Base-by-base conservation (phyloP, 2,113 vertebrate genomes). In the Takifugu bimaculatus region DNA sequence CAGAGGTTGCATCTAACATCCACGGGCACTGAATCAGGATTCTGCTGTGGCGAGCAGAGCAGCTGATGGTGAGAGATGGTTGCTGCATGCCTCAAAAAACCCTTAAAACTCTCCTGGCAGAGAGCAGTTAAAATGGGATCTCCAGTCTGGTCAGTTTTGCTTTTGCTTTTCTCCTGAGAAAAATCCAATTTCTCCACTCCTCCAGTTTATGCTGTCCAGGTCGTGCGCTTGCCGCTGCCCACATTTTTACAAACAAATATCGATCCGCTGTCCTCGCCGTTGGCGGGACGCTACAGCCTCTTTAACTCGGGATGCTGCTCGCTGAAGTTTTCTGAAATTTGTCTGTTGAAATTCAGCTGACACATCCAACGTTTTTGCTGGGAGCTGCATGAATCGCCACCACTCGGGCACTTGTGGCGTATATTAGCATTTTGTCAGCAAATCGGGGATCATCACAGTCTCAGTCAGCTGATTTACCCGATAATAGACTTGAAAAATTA, bases 201-300 rank as follows among this genome's bases (percentile, higher is more conserved):
- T 26, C 35, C 73, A 57, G 6, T 7, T 14, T 12, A 42, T 57
- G 26, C n/a, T 26, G 29, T 51, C 49, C 67, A 74, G 67, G 64
- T 12, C 14, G 43, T 57, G 63, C 63, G 57, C 50, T 53, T 50
- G 25, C 49, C 55, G 12, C 32, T 71, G 54, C 66, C 68, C 66
- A 76, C 39, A 53, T 15, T 45, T 69, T 68, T 54, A 59, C 67
- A 56, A 71, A 44, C 39, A 32, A 66, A 72, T 65, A 72, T 72
- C 66, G 62, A 69, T 42, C 27, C 43, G 5, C 39, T 45, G 54
- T 48, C 54, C 57, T 56, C 57, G 55, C 20, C 15, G 26, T 44
- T n/a, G 4, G 67, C 13, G 35, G 5, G 25, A 3, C 32, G 25
- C 43, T 10, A 39, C 29, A 13, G 1, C 13, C 20, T 4, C 29